phyloP scores from a whole-genome alignment of 2,113 vertebrate genomes.

The Paraplagusia blochii region DNA sequence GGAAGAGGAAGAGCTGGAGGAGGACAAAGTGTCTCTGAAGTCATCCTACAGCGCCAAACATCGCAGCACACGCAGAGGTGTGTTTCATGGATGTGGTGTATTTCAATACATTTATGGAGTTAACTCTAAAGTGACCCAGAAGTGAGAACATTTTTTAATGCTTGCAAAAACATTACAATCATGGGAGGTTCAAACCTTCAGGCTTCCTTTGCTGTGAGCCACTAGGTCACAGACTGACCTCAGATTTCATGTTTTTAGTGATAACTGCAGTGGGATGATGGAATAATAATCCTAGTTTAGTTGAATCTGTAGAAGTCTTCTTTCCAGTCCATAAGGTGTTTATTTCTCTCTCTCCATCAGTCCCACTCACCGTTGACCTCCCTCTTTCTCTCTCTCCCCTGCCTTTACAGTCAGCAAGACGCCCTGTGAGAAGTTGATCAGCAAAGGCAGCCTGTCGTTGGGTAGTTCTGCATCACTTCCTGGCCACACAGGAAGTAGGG shows the following conservation, averaged over 20 bases:
- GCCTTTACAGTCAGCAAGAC: conserved; percentile 78
- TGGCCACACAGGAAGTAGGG: conserved; percentile 83
- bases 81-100: no score
- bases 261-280: no score
- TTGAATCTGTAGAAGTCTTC: neutral
- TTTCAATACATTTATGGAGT: no score
- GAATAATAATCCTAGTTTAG: no score
- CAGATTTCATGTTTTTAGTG: no score
- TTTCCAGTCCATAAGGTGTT: neutral
- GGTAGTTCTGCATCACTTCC: conserved; percentile 89
- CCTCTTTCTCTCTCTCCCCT: conserved; percentile 19
- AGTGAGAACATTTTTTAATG: no score
- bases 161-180: no score
- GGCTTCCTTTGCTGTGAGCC: no score
- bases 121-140: no score
- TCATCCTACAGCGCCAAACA: conserved; percentile 74
- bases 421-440: conserved; percentile 88
- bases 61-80: conserved; percentile 80
- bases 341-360: conserved; percentile 3
- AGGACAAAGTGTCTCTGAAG: conserved; percentile 73
- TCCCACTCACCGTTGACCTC: neutral
- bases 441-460: conserved; percentile 81
- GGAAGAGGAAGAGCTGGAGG: conserved; percentile 68
- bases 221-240: no score
- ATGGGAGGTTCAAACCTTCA: no score